Conservation (phyloP, 1,140 invertebrate genomes). For the Drosophila melanica region DNA sequence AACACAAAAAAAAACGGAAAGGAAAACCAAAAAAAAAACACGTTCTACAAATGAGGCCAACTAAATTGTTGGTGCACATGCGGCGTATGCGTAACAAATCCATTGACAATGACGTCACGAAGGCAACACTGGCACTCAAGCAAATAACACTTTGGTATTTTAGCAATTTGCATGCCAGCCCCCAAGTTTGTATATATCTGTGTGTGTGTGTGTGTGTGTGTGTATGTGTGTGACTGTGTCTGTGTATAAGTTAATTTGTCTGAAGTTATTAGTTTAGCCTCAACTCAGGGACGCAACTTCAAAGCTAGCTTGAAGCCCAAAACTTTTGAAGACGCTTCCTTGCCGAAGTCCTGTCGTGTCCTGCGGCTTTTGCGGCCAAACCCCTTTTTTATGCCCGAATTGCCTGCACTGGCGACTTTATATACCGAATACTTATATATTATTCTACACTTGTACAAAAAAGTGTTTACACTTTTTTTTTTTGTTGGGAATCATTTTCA, state of each 20-base stretch:
- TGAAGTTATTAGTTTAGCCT: slow-evolving; percentile 54
- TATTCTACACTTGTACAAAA: slow-evolving; percentile 17
- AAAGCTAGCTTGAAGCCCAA: slow-evolving; percentile 63
- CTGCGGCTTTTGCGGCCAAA: slow-evolving; percentile 66
- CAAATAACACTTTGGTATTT: slow-evolving; percentile 55
- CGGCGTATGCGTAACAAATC: slow-evolving; percentile 57
- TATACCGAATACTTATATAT: not conserved
- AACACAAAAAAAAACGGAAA: slow-evolving; percentile 3
- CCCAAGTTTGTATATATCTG: not conserved
- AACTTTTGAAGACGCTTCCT: slow-evolving; percentile 39
- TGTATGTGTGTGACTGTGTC: not conserved
- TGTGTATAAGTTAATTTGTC: slow-evolving; percentile 63
- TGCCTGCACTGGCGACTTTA: slow-evolving; percentile 1
- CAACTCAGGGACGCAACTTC: slow-evolving; percentile 47
- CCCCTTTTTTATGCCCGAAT: slow-evolving; percentile 42
- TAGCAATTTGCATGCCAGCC: slow-evolving; percentile 39
- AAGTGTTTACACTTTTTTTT: too few relatives aligned
- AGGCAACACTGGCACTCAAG: slow-evolving; percentile 27
- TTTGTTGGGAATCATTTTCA: too few relatives aligned
- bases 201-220: not conserved
- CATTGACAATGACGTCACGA: slow-evolving; percentile 53
- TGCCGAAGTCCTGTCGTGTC: slow-evolving; percentile 27
- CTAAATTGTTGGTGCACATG: slow-evolving; percentile 48
- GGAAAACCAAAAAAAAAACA: not conserved
- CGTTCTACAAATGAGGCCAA: slow-evolving; percentile 42